Evolutionary conservation across 2,113 vertebrate genomes (phyloP).

Genomic region (Patagioenas fasciata): DNA sequence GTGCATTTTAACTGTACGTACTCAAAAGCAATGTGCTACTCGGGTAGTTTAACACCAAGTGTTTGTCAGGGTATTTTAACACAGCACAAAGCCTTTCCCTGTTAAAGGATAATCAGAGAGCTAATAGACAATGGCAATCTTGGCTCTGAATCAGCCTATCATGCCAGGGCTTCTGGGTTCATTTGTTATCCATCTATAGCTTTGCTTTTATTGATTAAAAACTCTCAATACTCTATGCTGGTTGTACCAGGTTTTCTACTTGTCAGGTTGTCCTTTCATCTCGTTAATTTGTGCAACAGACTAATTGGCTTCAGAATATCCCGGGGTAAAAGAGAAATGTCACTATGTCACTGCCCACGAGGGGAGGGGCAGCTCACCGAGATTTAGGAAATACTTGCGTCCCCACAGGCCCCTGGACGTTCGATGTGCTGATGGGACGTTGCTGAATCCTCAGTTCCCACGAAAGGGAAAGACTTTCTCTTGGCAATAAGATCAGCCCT

Average conservation of each 20-base stretch:
- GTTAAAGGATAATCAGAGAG: not conserved
- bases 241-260: not conserved
- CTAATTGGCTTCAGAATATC: not conserved
- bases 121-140: not conserved
- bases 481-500: not conserved
- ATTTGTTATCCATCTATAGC: not conserved
- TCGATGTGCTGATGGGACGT: not conserved
- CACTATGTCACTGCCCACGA: not conserved
- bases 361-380: not conserved
- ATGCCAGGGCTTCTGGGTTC: not conserved
- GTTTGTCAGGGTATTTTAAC: not conserved
- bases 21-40: not conserved
- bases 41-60: not conserved
- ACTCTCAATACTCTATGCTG: not conserved
- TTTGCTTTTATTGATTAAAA: not conserved
- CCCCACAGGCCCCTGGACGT: not conserved
- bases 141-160: not conserved
- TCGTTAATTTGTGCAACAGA: not conserved
- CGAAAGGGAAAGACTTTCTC: not conserved
- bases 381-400: not conserved
- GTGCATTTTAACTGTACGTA: not conserved
- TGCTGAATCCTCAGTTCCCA: not conserved
- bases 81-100: not conserved
- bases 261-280: not conserved
- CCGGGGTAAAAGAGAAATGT: not conserved